Conservation (phyloP, 1,140 invertebrate genomes). For the Theocolax elegans region DNA sequence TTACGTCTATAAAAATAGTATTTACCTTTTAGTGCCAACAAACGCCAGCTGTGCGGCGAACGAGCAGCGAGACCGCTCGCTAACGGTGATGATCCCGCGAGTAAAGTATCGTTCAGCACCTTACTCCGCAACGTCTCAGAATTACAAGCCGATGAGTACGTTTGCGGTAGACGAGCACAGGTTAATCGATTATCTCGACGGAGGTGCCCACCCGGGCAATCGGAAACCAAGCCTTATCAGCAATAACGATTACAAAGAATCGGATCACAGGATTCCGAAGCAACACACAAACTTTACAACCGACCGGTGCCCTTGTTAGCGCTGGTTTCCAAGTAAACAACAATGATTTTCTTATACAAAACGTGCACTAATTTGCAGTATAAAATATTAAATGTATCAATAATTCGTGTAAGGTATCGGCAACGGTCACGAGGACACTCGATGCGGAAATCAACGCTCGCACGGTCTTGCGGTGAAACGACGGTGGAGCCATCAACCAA, state of each 20-base stretch:
- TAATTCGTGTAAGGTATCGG: conserved; percentile 74
- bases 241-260: conserved; percentile 58
- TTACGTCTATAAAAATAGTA: no score
- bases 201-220: conserved; percentile 65
- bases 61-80: conserved; percentile 73
- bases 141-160: conserved; percentile 67
- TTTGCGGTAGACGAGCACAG: conserved; percentile 70
- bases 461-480: conserved; percentile 67
- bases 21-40: conserved; percentile 47
- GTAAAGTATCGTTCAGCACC: conserved; percentile 78
- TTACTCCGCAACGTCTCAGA: conserved; percentile 52
- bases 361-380: neutral
- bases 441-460: conserved; percentile 61
- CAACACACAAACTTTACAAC: conserved; percentile 48
- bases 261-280: conserved; percentile 46
- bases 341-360: no score
- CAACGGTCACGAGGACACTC: conserved; percentile 73
- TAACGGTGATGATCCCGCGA: conserved; percentile 86
- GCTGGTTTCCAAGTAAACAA: conserved; percentile 77
- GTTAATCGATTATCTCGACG: conserved; percentile 78
- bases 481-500: conserved; percentile 64
- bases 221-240: conserved; percentile 56
- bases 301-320: conserved; percentile 75
- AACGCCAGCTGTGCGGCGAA: conserved; percentile 43
- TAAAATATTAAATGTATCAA: neutral